These are phyloP conservation scores for Drosophila kurseongensis DNA, from an alignment of 1,140 invertebrate species.

Conservation along the genomic window DNA sequence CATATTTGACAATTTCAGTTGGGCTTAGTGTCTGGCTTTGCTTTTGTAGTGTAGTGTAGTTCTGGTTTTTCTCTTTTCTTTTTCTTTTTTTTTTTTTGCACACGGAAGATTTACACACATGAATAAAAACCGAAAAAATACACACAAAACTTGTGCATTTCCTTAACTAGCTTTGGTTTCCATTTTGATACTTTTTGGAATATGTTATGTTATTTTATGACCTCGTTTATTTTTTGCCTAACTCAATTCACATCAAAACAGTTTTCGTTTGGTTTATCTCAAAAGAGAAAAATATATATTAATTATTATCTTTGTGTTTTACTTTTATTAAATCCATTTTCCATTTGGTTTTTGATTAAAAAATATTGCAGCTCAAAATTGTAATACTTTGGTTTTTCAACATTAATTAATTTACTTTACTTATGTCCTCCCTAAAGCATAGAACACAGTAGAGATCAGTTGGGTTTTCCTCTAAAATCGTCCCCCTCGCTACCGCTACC, in stretches of 20 bases:
- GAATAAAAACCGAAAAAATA: conserved; percentile 74
- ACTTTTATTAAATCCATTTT: conserved; percentile 38
- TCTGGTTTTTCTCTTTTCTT: conserved; percentile 28
- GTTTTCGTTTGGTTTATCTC: conserved; percentile 72
- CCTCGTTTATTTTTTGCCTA: conserved; percentile 57
- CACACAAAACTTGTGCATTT: conserved; percentile 68
- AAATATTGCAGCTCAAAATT: conserved; percentile 82
- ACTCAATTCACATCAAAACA: conserved; percentile 80
- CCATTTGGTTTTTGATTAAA: conserved; percentile 67
- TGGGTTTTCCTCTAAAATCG: conserved; percentile 37
- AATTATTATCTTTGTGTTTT: conserved; percentile 78
- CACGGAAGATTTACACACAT: conserved; percentile 78
- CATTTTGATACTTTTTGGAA: conserved; percentile 65
- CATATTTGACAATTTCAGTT: conserved; percentile 82
- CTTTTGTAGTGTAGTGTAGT: conserved; percentile 73
- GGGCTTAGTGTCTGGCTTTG: conserved; percentile 80
- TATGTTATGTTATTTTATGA: conserved; percentile 63
- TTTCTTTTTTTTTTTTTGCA: conserved; percentile 42
- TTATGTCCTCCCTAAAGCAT: conserved; percentile 53
- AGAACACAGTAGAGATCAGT: conserved; percentile 74
- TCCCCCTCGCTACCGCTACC: conserved; percentile 21
- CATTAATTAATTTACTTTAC: conserved; percentile 35
- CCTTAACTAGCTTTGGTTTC: conserved; percentile 56
- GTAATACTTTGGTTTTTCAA: conserved; percentile 73
- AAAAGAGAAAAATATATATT: conserved; percentile 83